Evolutionary conservation across 2,113 vertebrate genomes (phyloP), one percentile per base, ranked within the genome.

Genomic region (Vicugna pacos): DNA sequence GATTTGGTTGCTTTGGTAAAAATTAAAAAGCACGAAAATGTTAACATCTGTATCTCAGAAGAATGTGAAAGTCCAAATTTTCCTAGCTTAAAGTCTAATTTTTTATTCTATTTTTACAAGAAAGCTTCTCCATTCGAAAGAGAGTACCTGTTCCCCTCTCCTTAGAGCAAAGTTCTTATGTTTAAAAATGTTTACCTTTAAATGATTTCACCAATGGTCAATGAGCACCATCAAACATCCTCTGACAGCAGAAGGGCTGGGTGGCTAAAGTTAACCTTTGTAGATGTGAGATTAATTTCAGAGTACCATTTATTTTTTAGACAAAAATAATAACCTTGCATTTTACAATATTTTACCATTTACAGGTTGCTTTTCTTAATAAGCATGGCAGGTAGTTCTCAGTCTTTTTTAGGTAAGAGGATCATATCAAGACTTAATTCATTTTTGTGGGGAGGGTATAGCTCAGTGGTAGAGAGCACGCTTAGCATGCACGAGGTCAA

Each of bases 1-100:
- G 89, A 62, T 96, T 96, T 96, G 89, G 58, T 89, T 91, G 32
- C 70, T 4, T 92, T 92, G 69, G 75, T 5, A 95, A 95, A 95
- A 90, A 54, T 38, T 73, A 48, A 73, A 82, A 97, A 91, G 56
- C 70, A 64, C 22, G 67, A 84, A 96, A 93, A 81, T 28, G 26
- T 86, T 72, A 83, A 10, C 17, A 76, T 93, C n/a, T 91, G 20
- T 28, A 73, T 62, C 46, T 81, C 56, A 62, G n/a, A 73, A 91
- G 32, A 83, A 14, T 30, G 0, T 70, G 52, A 84, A 87, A 90
- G 50, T 58, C 82, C 72, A 89, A 17, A 58, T 54, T 96, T 86
- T 69, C 30, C 13, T 67, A 32, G 32, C 15, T 91, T 77, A 28
- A 54, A 5, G 22, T 81, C 14, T 95, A 54, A 92, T 86, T 58